Evolutionary conservation across 2,113 vertebrate genomes (phyloP).

Genomic region (Aspiorhynchus laticeps): DNA sequence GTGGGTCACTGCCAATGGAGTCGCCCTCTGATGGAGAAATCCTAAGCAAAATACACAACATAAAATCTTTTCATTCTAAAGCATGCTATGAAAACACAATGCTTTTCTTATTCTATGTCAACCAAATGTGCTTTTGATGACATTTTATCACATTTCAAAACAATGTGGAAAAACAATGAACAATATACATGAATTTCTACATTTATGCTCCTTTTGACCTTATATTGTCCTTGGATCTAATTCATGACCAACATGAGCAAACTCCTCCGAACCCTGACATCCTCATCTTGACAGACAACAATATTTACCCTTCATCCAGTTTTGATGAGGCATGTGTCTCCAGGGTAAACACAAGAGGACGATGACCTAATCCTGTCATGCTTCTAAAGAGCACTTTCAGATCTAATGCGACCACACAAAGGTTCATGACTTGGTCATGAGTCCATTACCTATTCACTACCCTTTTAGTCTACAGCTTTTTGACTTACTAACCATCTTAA

Average conservation of each 20-base stretch:
- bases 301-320: constrained; percentile 29
- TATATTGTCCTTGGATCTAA: background rate
- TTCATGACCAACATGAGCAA: background rate
- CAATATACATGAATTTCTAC: background rate
- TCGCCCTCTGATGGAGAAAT: constrained; percentile 91
- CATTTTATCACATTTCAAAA: background rate
- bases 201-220: background rate
- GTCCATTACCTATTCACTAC: background rate
- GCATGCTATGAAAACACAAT: background rate
- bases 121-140: background rate
- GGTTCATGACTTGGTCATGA: constrained; percentile 18
- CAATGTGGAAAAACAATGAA: background rate
- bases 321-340: constrained; percentile 14
- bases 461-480: background rate
- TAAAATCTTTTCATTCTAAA: background rate
- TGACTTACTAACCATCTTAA: background rate
- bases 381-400: constrained; percentile 14
- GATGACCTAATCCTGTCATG: constrained; percentile 26
- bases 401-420: constrained; percentile 1
- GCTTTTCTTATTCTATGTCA: background rate
- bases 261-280: background rate
- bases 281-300: constrained; percentile 37
- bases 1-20: constrained; percentile 88
- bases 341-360: constrained; percentile 5
- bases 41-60: constrained; percentile 70